Percentiles rank a stretch among this genome's conserved stretches.
phyloP scores from a whole-genome alignment of 2,888 invertebrate species.

The Uropetala carovei region DNA sequence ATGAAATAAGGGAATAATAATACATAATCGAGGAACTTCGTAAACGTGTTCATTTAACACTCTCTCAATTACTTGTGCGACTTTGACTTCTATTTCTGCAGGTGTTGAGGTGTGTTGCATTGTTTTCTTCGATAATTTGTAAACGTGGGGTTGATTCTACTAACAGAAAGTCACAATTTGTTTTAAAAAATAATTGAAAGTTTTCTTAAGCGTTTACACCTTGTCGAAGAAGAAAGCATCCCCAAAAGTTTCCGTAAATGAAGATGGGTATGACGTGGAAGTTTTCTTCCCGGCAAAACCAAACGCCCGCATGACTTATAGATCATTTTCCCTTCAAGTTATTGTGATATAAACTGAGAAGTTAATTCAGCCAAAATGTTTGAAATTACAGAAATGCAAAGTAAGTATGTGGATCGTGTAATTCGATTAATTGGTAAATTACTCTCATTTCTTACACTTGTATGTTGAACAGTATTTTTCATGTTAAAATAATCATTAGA shows the following conservation, averaged over 20 bases:
- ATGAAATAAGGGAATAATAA: background rate
- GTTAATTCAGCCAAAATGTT: conserved; percentile 71
- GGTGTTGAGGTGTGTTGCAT: background rate
- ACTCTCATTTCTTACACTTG: no score
- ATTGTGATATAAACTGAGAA: conserved; percentile 14
- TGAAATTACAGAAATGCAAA: conserved; percentile 75
- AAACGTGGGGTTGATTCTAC: background rate
- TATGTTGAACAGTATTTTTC: no score
- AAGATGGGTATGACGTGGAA: conserved; percentile 62
- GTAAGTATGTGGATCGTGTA: conserved; percentile 71
- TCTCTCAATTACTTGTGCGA: background rate
- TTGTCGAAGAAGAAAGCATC: background rate
- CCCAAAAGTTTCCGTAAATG: background rate
- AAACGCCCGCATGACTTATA: conserved; percentile 37
- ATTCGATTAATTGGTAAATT: background rate
- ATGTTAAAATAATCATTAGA: no score
- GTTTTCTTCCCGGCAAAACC: conserved; percentile 57
- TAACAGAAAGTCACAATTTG: background rate
- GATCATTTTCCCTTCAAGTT: background rate
- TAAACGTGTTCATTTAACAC: background rate
- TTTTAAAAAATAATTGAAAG: background rate
- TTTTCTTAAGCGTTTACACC: background rate
- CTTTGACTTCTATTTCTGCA: background rate
- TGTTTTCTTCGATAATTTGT: conserved; percentile 10
- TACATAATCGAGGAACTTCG: background rate